A percentile compares a stretch with the other conserved stretches of the same genome.
These are phyloP conservation scores for Myiothlypis chrysogaster DNA, from an alignment of 2,797 vertebrate genomes.

Conservation along the genomic window DNA sequence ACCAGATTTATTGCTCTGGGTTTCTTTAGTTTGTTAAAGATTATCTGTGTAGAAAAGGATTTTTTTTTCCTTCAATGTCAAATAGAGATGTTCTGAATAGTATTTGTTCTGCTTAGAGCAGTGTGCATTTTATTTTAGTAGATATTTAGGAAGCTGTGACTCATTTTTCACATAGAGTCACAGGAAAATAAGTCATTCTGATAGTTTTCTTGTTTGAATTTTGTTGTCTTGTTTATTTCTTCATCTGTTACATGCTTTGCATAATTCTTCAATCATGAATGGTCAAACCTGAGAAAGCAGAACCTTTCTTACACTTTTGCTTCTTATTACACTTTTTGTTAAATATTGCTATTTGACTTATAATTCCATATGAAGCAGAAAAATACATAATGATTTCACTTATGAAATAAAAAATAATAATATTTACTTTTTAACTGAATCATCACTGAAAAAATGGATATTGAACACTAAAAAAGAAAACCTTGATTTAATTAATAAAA, in stretches of 20 bases:
- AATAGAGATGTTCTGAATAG: background rate
- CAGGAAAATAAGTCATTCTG: background rate
- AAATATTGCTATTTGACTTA: background rate
- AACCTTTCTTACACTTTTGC: background rate
- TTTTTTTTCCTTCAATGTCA: background rate
- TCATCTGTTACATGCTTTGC: background rate
- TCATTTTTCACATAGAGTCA: background rate
- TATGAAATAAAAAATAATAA: background rate
- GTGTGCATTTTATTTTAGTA: background rate
- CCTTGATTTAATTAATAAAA: background rate
- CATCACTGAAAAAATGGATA: background rate
- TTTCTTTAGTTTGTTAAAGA: background rate
- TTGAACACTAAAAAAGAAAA: background rate
- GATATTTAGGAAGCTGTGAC: background rate
- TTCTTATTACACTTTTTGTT: background rate
- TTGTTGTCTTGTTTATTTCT: background rate
- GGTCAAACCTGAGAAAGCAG: background rate
- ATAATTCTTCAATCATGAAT: background rate
- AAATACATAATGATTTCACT: background rate
- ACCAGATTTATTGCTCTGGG: background rate
- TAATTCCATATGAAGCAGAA: background rate
- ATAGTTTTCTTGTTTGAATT: background rate
- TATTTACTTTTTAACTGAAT: background rate
- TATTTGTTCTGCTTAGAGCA: background rate
- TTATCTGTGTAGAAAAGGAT: background rate